Evolutionary conservation across 2,797 vertebrate genomes (phyloP), one percentile per base, ranked within the genome.

Genomic region (Eulemur albifrons): DNA sequence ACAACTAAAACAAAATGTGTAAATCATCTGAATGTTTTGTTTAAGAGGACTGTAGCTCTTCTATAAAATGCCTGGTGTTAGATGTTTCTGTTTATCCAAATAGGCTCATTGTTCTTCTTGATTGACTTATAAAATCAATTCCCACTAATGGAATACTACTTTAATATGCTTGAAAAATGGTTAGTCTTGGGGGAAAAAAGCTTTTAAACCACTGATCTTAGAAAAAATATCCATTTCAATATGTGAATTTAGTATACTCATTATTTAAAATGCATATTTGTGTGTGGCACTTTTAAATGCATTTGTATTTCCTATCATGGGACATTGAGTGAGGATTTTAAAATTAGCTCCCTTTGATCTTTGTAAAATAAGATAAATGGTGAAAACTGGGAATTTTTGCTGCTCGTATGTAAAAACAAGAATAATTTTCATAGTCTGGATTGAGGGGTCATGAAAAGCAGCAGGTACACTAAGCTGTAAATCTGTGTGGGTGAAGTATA

Each of bases 91-190:
- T 91, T 95, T 63, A 67, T 69, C 27, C 84, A 88, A 61, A 88
- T 75, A 54, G 72, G 76, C 43, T 90, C 72, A 88, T 76, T 89
- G 40, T 76, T 88, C 52, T 90, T 87, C 63, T 70, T 40, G 77
- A 85, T 40, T 88, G 79, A 80, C 70, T 63, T 93, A 88, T 75
- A 67, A 86, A 90, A 93, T 88, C 65, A 54, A 7, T 93, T 91
- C 15, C 61, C 30, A 91, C 59, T 85, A 84, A 88, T 80, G 59
- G 43, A 79, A 59, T 59, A 61, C 75, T 92, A 82, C 65, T 90
- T 79, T 90, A 94, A 87, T 61, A 88, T 87, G 82, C 38, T 45
- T 94, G 35, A 92, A 93, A 90, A 93, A 20, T 45, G 52, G 27
- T 54, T 80, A 85, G 25, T 79, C 54, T 86, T 69, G 40, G 27